These are phyloP conservation scores for Enteromius viviparus DNA, from an alignment of 2,797 vertebrate species.

Conservation along the genomic window DNA sequence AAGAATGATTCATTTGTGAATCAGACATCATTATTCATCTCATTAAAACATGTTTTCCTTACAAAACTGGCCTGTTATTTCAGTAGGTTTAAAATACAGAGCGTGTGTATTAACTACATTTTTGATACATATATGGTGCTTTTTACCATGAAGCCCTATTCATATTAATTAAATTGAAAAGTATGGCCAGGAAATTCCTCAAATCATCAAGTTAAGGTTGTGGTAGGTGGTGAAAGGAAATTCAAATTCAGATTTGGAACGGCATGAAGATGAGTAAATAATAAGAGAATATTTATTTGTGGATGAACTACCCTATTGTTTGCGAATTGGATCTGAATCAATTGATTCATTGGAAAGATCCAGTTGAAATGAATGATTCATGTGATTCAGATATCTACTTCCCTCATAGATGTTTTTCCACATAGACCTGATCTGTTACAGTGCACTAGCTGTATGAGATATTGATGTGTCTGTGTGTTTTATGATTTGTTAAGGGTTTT, in stretches of 20 bases:
- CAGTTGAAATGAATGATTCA: neutral
- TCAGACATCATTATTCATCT: neutral
- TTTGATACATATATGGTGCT: neutral
- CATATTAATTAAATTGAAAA: neutral
- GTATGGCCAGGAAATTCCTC: neutral
- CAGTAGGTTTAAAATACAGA: neutral
- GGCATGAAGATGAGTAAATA: neutral
- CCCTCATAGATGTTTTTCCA: neutral
- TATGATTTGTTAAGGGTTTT: no score
- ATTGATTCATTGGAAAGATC: neutral
- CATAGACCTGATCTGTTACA: neutral
- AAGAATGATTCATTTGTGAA: no score
- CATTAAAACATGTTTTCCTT: neutral
- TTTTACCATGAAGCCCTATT: neutral
- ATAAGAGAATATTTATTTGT: neutral
- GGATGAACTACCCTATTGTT: neutral
- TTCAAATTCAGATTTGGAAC: neutral
- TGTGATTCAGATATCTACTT: neutral
- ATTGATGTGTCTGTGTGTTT: neutral
- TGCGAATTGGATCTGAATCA: neutral
- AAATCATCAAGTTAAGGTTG: neutral
- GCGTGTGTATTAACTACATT: neutral
- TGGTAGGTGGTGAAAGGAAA: neutral
- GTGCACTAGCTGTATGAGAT: no score
- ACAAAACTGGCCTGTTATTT: neutral